phyloP scores from a whole-genome alignment of 2,797 vertebrate genomes.

The Oryzias sinensis region DNA sequence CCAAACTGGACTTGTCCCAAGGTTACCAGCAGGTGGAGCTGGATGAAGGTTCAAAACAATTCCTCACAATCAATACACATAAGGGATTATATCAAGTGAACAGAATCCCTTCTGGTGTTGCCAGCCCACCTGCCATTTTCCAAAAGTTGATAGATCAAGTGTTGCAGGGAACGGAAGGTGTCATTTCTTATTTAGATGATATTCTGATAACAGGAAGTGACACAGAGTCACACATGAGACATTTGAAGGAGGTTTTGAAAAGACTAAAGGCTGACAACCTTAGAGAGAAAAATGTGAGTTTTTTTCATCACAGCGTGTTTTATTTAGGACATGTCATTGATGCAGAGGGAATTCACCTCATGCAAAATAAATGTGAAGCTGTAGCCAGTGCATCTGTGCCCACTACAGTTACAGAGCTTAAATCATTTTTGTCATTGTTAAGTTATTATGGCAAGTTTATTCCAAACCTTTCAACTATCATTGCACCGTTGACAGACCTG shows the following conservation, averaged over 20 bases:
- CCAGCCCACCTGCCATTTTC: constrained; percentile 1
- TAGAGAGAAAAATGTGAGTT: neutral
- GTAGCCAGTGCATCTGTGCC: neutral
- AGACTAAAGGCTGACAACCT: neutral
- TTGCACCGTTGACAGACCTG: neutral
- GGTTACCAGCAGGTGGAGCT: constrained; percentile 4
- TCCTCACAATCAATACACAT: constrained; percentile 21
- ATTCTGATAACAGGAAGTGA: neutral
- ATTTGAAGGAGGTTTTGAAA: neutral
- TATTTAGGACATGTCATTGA: constrained; percentile 1
- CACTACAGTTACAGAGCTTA: neutral
- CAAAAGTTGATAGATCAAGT: constrained; percentile 4
- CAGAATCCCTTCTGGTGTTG: constrained; percentile 1
- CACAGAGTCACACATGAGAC: neutral
- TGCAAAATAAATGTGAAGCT: neutral
- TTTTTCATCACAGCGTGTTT: neutral
- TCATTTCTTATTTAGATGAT: constrained; percentile 3
- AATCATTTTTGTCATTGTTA: neutral
- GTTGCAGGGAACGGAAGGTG: neutral
- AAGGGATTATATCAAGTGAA: neutral
- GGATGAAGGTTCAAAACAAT: constrained; percentile 5
- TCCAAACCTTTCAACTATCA: neutral
- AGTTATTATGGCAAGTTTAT: constrained; percentile 11
- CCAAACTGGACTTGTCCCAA: constrained; percentile 7
- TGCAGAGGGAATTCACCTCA: neutral